phyloP scores from a whole-genome alignment of 2,113 vertebrate genomes.

The Pluvialis apricaria region DNA sequence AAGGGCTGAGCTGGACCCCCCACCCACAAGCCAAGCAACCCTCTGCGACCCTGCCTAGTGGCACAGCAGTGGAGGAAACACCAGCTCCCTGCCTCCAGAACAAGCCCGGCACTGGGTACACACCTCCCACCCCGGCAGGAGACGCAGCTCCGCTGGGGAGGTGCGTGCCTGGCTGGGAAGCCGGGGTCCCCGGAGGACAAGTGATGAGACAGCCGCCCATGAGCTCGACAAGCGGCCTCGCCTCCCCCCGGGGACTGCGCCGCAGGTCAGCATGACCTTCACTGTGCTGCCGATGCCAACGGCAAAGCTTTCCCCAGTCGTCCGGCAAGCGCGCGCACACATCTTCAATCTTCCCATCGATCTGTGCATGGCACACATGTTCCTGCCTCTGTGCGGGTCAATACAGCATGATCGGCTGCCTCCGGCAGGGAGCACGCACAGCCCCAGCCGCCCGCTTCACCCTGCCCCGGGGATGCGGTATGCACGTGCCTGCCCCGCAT shows the following conservation, averaged over 20 bases:
- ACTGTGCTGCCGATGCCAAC: conserved; percentile 50
- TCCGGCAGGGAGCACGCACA: conserved; percentile 35
- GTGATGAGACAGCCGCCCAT: background rate
- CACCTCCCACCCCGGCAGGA: background rate
- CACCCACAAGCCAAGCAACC: background rate
- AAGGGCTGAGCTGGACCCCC: background rate
- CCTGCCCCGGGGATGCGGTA: background rate
- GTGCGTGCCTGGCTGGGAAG: background rate
- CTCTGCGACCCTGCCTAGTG: background rate
- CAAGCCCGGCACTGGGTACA: background rate
- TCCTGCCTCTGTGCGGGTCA: conserved; percentile 49
- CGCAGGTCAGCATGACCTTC: conserved; percentile 53
- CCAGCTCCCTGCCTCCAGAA: background rate
- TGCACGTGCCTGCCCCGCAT: background rate
- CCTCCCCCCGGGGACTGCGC: background rate
- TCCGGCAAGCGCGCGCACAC: conserved; percentile 32
- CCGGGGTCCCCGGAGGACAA: background rate
- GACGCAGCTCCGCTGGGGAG: background rate
- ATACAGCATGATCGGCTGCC: conserved; percentile 58
- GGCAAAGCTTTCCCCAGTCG: conserved; percentile 42
- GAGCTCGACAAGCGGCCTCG: background rate
- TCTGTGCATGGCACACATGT: conserved; percentile 59
- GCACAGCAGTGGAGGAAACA: background rate
- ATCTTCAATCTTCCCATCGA: conserved; percentile 65
- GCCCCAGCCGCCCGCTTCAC: background rate